phyloP scores from a whole-genome alignment of 1,140 invertebrate species.

The Dermatophagoides farinae region DNA sequence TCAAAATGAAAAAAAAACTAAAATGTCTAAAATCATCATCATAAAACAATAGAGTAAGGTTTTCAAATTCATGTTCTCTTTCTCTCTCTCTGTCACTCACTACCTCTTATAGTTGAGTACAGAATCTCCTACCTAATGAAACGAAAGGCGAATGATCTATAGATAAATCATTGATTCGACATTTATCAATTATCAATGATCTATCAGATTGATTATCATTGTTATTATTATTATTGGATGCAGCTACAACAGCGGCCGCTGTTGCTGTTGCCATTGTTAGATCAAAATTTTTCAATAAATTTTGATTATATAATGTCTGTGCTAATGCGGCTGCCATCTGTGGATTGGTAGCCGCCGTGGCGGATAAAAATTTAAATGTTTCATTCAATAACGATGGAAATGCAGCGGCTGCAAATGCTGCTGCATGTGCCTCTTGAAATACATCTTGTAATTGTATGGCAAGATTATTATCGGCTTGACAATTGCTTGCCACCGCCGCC shows the following conservation, averaged over 20 bases:
- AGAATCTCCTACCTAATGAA: not conserved
- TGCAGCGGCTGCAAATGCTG: constrained; percentile 8
- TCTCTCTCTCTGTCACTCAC: too few species aligned
- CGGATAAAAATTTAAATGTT: constrained; percentile 21
- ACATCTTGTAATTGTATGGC: not conserved
- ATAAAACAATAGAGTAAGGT: too few species aligned
- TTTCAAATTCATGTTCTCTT: too few species aligned
- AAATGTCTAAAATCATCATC: too few species aligned
- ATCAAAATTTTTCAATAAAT: constrained; percentile 9
- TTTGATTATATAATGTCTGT: constrained; percentile 14
- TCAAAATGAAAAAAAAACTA: too few species aligned
- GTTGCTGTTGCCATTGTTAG: not conserved
- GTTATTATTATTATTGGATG: not conserved
- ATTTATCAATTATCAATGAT: not conserved
- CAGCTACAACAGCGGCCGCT: not conserved
- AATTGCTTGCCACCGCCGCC: not conserved
- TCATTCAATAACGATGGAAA: constrained; percentile 19
- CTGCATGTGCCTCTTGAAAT: constrained; percentile 13
- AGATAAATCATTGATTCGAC: not conserved
- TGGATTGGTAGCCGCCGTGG: constrained; percentile 15
- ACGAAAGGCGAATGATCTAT: not conserved
- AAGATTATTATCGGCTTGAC: not conserved
- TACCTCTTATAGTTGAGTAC: too few species aligned
- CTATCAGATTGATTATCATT: not conserved
- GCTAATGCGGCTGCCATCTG: constrained; percentile 20